phyloP scores from a whole-genome alignment of 2,888 invertebrate species.

The Erebia palarica region DNA sequence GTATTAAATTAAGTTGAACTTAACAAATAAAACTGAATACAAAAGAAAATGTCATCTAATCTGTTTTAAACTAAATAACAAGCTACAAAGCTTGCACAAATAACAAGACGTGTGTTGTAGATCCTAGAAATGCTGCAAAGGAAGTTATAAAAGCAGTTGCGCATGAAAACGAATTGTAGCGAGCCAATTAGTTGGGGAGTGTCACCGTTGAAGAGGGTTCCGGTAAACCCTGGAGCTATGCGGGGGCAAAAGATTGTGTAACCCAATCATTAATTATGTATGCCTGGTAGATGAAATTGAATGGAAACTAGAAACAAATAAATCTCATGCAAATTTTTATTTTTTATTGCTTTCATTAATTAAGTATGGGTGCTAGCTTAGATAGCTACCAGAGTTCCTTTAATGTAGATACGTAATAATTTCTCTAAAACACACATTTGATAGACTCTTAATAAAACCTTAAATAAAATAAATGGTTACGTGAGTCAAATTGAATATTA shows the following conservation, averaged over 20 bases:
- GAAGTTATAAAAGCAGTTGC: conserved; percentile 63
- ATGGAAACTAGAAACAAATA: conserved; percentile 9
- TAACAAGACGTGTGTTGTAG: neutral
- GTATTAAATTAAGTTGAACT: no score
- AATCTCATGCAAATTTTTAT: neutral
- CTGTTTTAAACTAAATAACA: neutral
- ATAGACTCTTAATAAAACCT: no score
- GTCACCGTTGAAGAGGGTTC: conserved; percentile 64
- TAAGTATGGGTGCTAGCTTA: no score
- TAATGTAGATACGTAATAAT: no score
- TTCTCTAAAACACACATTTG: no score
- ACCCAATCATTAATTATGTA: conserved; percentile 24
- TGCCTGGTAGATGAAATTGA: conserved; percentile 19
- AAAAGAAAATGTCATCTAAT: neutral
- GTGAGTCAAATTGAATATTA: no score
- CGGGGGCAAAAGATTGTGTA: conserved; percentile 20
- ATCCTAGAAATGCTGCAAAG: conserved; percentile 39
- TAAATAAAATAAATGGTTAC: no score
- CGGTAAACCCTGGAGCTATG: conserved; percentile 20
- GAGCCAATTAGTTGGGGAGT: conserved; percentile 66
- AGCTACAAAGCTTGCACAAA: neutral
- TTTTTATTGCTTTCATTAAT: neutral
- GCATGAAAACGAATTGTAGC: conserved; percentile 66
- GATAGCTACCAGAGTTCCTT: no score
- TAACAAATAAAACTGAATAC: neutral